Evolutionary conservation across 2,797 vertebrate species (phyloP).

Genomic region (Anniella stebbinsi): DNA sequence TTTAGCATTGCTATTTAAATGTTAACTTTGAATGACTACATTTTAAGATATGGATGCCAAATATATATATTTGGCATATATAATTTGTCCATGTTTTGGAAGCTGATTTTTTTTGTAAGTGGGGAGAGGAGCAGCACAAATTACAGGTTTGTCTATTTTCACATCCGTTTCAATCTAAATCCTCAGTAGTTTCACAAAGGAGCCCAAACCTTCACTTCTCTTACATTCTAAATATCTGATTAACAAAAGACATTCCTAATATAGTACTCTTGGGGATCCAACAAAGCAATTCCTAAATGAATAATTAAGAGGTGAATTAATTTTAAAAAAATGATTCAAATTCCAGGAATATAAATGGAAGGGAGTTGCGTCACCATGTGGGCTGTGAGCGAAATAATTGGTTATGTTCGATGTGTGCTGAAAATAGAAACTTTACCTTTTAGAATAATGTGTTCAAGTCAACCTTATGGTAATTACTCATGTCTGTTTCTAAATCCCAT

Average conservation of each 20-base stretch:
- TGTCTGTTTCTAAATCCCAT: conserved; percentile 75
- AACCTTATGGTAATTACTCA: conserved; percentile 70
- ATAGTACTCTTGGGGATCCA: conserved; percentile 70
- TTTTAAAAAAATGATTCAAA: conserved; percentile 67
- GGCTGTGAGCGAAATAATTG: conserved; percentile 75
- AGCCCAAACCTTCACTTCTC: conserved; percentile 63
- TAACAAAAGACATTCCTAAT: conserved; percentile 76
- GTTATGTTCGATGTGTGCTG: conserved; percentile 77
- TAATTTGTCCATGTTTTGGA: conserved; percentile 63
- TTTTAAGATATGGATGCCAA: conserved; percentile 65
- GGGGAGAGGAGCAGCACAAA: conserved; percentile 37
- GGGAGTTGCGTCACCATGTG: conserved; percentile 74
- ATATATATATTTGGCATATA: conserved; percentile 41
- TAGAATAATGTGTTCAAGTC: conserved; percentile 70
- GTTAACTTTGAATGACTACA: conserved; percentile 62
- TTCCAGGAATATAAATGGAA: conserved; percentile 74
- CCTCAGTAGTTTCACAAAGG: conserved; percentile 66
- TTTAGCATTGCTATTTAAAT: conserved; percentile 63
- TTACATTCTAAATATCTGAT: conserved; percentile 70
- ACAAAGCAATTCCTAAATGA: conserved; percentile 74
- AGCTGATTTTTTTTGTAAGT: conserved; percentile 46
- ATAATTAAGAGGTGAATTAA: conserved; percentile 75
- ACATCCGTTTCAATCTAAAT: conserved; percentile 70
- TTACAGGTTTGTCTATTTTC: conserved; percentile 73
- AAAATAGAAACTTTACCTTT: conserved; percentile 79